Evolutionary conservation across 1,140 invertebrate species (phyloP).

Genomic region (Drosophila erecta): DNA sequence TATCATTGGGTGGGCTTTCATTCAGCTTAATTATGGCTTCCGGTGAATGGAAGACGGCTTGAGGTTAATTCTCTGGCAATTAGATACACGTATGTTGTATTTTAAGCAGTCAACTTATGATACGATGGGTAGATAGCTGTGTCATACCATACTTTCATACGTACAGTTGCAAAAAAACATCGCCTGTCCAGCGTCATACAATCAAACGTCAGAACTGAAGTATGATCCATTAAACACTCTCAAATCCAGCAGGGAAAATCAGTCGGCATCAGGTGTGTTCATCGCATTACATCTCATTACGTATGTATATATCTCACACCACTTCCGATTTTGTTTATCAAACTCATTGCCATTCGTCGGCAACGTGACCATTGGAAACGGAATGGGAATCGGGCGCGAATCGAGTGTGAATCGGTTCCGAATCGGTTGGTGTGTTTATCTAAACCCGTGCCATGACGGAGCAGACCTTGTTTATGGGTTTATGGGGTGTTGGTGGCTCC

Average conservation of each 20-base stretch:
- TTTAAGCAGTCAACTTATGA: not conserved
- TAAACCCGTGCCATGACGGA: constrained; percentile 40
- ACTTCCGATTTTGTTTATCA: constrained; percentile 38
- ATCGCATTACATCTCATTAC: not conserved
- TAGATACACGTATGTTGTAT: too few species aligned
- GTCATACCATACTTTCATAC: not conserved
- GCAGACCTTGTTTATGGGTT: constrained; percentile 46
- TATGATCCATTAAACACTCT: not conserved
- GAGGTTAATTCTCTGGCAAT: too few species aligned
- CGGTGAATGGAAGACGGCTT: not conserved
- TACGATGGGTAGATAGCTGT: not conserved
- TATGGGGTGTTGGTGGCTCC: constrained; percentile 39
- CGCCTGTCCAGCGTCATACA: not conserved
- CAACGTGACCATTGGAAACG: constrained; percentile 41
- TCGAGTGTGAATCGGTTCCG: constrained; percentile 37
- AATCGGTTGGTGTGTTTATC: constrained; percentile 47
- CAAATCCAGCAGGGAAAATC: not conserved
- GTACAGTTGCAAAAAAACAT: constrained; percentile 21
- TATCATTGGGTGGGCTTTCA: constrained; percentile 26
- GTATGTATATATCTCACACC: constrained; percentile 11
- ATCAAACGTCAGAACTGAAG: not conserved
- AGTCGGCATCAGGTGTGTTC: not conserved
- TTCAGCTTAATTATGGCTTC: constrained; percentile 28
- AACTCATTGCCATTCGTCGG: constrained; percentile 43
- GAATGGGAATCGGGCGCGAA: constrained; percentile 22